Conservation (phyloP, 1,140 invertebrate genomes). For the Phocides pigmalion region DNA sequence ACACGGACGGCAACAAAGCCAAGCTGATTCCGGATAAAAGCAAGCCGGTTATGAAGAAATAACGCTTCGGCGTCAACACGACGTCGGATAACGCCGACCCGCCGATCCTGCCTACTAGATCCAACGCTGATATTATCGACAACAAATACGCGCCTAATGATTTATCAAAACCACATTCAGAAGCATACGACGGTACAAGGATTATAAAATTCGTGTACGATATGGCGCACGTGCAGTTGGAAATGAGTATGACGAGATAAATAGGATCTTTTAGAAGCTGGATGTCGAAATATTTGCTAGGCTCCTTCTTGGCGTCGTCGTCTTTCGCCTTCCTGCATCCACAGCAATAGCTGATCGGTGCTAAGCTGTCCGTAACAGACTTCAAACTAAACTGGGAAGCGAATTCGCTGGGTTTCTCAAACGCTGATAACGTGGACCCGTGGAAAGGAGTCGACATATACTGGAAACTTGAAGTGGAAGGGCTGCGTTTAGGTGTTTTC, state of each 20-base stretch:
- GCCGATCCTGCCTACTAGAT: constrained; percentile 91
- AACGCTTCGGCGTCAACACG: constrained; percentile 89
- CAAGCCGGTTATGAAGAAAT: constrained; percentile 91
- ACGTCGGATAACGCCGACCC: constrained; percentile 92
- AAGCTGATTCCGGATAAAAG: constrained; percentile 90
- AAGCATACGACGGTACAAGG: constrained; percentile 89
- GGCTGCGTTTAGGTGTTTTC: constrained; percentile 86
- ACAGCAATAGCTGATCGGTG: constrained; percentile 73
- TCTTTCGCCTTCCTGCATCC: constrained; percentile 70
- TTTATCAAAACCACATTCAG: constrained; percentile 88
- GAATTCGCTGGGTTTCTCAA: constrained; percentile 89
- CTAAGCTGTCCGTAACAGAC: constrained; percentile 85
- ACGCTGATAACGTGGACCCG: constrained; percentile 90
- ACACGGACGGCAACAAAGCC: constrained; percentile 87
- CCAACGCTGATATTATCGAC: constrained; percentile 91
- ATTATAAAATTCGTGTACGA: constrained; percentile 95
- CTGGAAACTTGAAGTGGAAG: constrained; percentile 91
- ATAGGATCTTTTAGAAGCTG: constrained; percentile 90
- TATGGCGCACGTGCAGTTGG: constrained; percentile 92
- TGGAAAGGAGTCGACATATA: constrained; percentile 93
- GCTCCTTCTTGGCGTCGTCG: constrained; percentile 73
- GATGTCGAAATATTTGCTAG: constrained; percentile 89
- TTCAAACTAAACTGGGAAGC: constrained; percentile 90
- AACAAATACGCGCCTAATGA: constrained; percentile 87
- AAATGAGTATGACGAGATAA: constrained; percentile 92